These are phyloP conservation scores for Scaptomyza parva DNA, from an alignment of 2,888 invertebrate species.

Conservation along the genomic window DNA sequence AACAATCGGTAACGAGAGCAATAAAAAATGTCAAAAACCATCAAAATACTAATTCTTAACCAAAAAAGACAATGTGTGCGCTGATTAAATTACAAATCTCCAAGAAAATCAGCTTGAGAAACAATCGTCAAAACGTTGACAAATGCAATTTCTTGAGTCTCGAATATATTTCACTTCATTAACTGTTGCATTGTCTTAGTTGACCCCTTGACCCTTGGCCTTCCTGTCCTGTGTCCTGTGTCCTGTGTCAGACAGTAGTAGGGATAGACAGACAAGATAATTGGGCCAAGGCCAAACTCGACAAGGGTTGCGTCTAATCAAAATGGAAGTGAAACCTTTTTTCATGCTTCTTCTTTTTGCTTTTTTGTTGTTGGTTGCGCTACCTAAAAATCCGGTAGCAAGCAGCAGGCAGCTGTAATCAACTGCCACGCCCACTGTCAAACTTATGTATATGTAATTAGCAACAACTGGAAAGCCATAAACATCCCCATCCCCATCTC, in stretches of 20 bases:
- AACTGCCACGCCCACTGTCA: constrained; percentile 60
- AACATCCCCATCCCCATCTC: not conserved
- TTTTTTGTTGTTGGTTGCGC: too few species aligned
- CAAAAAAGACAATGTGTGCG: constrained; percentile 49
- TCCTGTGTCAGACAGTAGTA: constrained; percentile 1
- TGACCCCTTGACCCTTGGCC: constrained; percentile 74
- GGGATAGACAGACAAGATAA: constrained; percentile 33
- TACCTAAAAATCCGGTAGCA: constrained; percentile 33
- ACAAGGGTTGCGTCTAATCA: constrained; percentile 51
- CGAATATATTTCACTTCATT: constrained; percentile 38
- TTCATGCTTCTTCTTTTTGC: not conserved
- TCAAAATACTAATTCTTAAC: constrained; percentile 35
- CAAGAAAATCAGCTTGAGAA: constrained; percentile 40
- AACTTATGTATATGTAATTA: constrained; percentile 73
- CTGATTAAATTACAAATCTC: constrained; percentile 75
- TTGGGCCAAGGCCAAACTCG: constrained; percentile 64
- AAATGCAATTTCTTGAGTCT: constrained; percentile 48
- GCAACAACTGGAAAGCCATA: constrained; percentile 40
- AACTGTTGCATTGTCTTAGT: constrained; percentile 62
- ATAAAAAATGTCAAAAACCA: constrained; percentile 49
- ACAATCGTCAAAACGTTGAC: constrained; percentile 55
- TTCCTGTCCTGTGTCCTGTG: constrained; percentile 21
- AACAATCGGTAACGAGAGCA: constrained; percentile 39
- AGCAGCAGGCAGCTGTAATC: constrained; percentile 9
- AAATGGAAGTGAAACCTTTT: constrained; percentile 2